phyloP scores from a whole-genome alignment of 2,888 invertebrate species.

The Drymonia ruficornis region DNA sequence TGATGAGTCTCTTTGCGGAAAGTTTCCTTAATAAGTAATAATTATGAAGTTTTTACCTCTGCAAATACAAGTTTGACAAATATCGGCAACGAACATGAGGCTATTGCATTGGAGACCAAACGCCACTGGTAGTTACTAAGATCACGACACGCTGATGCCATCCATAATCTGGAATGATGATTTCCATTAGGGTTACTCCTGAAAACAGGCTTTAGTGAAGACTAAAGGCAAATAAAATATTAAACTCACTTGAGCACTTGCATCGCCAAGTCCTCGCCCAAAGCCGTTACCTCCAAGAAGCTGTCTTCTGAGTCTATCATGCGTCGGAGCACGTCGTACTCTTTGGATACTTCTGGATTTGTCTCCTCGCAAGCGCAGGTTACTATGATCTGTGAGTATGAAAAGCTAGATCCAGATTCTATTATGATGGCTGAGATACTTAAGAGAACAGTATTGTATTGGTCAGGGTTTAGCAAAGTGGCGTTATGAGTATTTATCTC shows the following conservation, averaged over 20 bases:
- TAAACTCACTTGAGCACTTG: conserved; percentile 91
- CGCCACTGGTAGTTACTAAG: conserved; percentile 97
- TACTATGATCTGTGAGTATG: conserved; percentile 89
- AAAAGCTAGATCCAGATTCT: not conserved
- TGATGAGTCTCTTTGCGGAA: no score
- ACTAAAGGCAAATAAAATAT: not conserved
- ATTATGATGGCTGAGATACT: no score
- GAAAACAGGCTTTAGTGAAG: conserved; percentile 34
- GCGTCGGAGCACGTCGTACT: conserved; percentile 92
- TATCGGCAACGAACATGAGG: conserved; percentile 96
- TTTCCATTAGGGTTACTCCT: conserved; percentile 60
- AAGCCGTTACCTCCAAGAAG: conserved; percentile 94
- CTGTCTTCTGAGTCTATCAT: conserved; percentile 96
- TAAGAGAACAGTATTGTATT: no score
- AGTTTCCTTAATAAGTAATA: no score
- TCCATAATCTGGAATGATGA: conserved; percentile 90
- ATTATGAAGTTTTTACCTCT: conserved; percentile 83
- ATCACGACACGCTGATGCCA: conserved; percentile 94
- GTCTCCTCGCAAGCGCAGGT: conserved; percentile 95
- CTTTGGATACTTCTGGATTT: conserved; percentile 94
- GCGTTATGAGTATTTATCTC: no score
- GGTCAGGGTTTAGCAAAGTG: no score
- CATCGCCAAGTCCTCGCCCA: conserved; percentile 97
- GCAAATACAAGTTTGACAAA: conserved; percentile 99
- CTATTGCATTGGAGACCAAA: conserved; percentile 96